Conservation (phyloP, 2,888 invertebrate species). For the Thera britannica region DNA sequence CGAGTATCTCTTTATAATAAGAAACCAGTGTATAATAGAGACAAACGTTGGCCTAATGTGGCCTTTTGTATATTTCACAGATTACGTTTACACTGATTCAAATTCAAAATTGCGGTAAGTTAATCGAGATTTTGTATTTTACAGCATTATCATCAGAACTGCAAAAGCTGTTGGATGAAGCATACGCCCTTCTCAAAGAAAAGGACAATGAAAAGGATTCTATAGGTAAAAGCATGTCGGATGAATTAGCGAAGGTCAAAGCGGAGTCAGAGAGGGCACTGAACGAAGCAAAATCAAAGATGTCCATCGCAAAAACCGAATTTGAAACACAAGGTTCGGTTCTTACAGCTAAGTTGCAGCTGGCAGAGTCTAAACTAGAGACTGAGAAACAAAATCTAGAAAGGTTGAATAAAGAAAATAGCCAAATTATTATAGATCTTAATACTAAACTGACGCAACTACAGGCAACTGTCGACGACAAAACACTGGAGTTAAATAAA, state of each 20-base stretch:
- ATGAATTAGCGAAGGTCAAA: conserved; percentile 73
- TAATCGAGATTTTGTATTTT: conserved; percentile 37
- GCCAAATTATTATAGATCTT: conserved; percentile 77
- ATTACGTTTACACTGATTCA: not conserved
- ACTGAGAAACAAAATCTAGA: conserved; percentile 78
- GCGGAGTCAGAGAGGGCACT: conserved; percentile 81
- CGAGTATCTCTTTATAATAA: no score
- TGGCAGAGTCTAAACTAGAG: conserved; percentile 80
- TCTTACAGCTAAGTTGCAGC: conserved; percentile 80
- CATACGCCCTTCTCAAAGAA: conserved; percentile 79
- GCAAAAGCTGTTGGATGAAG: conserved; percentile 80
- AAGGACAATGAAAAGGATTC: conserved; percentile 82
- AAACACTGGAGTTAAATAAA: conserved; percentile 80
- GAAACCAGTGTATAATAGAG: not conserved
- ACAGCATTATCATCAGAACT: conserved; percentile 79
- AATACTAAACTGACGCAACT: conserved; percentile 76
- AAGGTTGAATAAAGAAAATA: conserved; percentile 76
- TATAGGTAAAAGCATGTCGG: conserved; percentile 78
- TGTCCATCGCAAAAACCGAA: conserved; percentile 87
- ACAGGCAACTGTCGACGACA: conserved; percentile 80
- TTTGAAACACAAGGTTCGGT: conserved; percentile 85
- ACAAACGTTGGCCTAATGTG: not conserved
- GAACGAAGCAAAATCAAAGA: conserved; percentile 85
- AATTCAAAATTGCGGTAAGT: not conserved
- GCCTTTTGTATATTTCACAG: no score